Evolutionary conservation across 2,888 invertebrate species (phyloP).

Genomic region (Tenthredo distinguenda): DNA sequence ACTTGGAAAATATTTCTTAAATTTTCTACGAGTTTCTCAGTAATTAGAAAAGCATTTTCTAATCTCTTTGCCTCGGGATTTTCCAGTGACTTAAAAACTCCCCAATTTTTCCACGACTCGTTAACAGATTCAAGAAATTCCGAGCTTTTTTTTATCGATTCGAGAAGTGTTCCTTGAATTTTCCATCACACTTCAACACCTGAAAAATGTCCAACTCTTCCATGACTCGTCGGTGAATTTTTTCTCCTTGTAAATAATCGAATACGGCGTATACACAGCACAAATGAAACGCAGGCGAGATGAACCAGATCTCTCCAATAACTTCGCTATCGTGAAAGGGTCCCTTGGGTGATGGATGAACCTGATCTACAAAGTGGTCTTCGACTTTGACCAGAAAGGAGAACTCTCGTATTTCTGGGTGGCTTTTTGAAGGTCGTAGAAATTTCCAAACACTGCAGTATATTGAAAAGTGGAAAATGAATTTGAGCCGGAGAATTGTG

Average conservation of each 20-base stretch:
- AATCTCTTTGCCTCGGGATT: no score
- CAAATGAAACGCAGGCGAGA: background rate
- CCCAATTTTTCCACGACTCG: background rate
- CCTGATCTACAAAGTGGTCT: conserved; percentile 18
- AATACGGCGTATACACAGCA: background rate
- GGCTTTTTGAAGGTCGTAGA: background rate
- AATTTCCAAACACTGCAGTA: background rate
- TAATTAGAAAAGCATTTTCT: background rate
- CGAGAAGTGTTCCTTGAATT: background rate
- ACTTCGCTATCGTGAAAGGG: conserved; percentile 1
- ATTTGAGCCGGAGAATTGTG: background rate
- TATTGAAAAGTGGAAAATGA: background rate
- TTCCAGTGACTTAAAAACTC: background rate
- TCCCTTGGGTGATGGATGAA: conserved; percentile 39
- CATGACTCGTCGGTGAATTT: background rate
- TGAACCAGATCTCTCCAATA: background rate
- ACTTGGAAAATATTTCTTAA: background rate
- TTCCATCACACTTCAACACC: background rate
- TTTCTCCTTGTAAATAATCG: background rate
- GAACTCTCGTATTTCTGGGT: background rate
- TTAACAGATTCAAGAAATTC: background rate
- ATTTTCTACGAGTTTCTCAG: no score
- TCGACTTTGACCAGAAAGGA: conserved; percentile 1
- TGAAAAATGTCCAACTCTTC: background rate
- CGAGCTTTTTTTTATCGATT: background rate